phyloP scores from a whole-genome alignment of 2,888 invertebrate species.

The Erannis defoliaria region DNA sequence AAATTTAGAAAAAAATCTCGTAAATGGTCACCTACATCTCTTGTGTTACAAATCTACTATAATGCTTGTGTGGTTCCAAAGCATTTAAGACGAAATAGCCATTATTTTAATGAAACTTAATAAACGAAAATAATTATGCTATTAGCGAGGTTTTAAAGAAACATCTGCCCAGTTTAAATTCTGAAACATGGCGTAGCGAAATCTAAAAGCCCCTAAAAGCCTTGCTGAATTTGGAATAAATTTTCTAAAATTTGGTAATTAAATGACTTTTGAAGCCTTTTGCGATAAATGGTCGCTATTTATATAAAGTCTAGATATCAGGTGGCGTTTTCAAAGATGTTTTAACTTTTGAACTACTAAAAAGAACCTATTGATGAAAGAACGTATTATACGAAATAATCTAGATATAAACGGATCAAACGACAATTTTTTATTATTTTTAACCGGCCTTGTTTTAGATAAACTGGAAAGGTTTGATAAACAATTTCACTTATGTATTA shows the following conservation, averaged over 20 bases:
- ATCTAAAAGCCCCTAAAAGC: constrained; percentile 2
- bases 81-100: too few species aligned
- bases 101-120: too few species aligned
- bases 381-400: background rate
- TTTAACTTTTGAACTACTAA: constrained; percentile 5
- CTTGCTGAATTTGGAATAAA: constrained; percentile 5
- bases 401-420: background rate
- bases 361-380: background rate
- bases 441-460: too few species aligned
- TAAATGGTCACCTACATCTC: too few species aligned
- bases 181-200: background rate
- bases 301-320: constrained; percentile 7
- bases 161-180: background rate
- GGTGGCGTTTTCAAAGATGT: background rate
- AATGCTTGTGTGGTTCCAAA: too few species aligned
- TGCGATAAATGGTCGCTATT: constrained; percentile 1
- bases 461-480: too few species aligned
- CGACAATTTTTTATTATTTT: background rate
- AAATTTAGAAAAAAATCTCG: too few species aligned
- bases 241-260: constrained; percentile 4
- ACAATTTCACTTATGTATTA: too few species aligned
- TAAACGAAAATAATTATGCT: too few species aligned
- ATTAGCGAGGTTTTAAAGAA: background rate
- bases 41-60: too few species aligned
- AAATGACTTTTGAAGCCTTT: constrained; percentile 5